A percentile compares a stretch with the other conserved stretches of the same genome.
These are phyloP conservation scores for Dolichoris vasculosae DNA, from an alignment of 1,140 invertebrate species.

Conservation along the genomic window DNA sequence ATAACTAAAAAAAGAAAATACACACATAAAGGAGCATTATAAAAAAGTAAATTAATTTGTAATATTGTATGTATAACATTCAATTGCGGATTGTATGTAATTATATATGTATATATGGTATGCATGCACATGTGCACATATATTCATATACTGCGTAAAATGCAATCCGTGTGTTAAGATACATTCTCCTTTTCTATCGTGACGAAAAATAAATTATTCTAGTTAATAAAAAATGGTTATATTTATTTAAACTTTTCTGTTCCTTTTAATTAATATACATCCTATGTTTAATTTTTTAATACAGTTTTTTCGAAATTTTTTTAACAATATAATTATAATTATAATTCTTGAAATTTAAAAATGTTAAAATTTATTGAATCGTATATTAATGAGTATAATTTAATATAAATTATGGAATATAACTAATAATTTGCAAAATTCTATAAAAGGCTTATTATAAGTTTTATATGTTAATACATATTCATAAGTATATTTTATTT, in stretches of 20 bases:
- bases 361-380: no score
- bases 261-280: not conserved
- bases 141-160: constrained; percentile 64
- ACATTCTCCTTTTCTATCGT: constrained; percentile 78
- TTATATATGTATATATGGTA: constrained; percentile 54
- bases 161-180: constrained; percentile 74
- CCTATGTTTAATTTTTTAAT: no score
- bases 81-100: constrained; percentile 74
- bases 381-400: no score
- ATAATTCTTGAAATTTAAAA: no score
- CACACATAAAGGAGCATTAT: constrained; percentile 60
- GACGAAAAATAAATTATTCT: constrained; percentile 77
- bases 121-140: constrained; percentile 49
- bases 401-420: no score
- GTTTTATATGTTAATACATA: no score
- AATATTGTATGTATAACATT: constrained; percentile 73
- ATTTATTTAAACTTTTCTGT: constrained; percentile 13
- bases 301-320: not conserved
- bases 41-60: constrained; percentile 68
- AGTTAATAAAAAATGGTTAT: constrained; percentile 73
- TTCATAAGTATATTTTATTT: no score
- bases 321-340: no score
- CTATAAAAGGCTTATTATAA: no score
- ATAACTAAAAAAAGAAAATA: constrained; percentile 49
- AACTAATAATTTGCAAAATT: no score